Base-by-base conservation (phyloP, 2,888 invertebrate species). In the Spilarctia lutea region DNA sequence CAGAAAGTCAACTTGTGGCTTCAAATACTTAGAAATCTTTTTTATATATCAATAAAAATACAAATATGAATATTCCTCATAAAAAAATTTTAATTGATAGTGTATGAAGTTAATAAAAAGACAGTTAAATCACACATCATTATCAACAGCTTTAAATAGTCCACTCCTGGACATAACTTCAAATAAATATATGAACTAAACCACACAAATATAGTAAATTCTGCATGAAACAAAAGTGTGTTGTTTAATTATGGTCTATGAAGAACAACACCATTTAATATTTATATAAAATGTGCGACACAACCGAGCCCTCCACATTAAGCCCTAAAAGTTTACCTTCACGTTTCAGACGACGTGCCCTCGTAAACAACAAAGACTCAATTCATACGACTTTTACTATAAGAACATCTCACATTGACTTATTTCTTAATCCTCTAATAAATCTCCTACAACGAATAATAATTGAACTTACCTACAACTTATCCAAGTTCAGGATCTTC, bases 381-480 rank as follows among this genome's bases (percentile, higher is more conserved):
- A 18, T 4, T 42, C 18, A 60, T 10, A 33, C 27, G 48, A 48
- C n/a, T 16, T 45, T 33, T 52, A 65, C 42, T 16, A 24, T 13
- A 27, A 68, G 33, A 60, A 73, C 65, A 48, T 27, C 16, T 24
- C 35, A 65, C 10, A 30, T 33, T 39, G 6, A 48, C n/a, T 18
- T 63, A n/a, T 10, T 10, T n/a, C 18, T 48, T 56, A 18, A 52
- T 20, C 56, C 18, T 39, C 56, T 67, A 13, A 63, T 30, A 60
- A 60, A 60, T 4, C 18, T 16, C 8, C 6, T 8, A 0, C 30
- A 30, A 27, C 2, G 33, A 48, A n/a, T 11, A 33, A 42, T 33
- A 33, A 20, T 3, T 8, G 24, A 69, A 74, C 69, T 74, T 74
- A 74, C 73, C 33, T 70, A 42, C 24, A 56, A 70, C 30, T 74